Conservation (phyloP, 1,140 invertebrate species). For the Camponotus floridanus region DNA sequence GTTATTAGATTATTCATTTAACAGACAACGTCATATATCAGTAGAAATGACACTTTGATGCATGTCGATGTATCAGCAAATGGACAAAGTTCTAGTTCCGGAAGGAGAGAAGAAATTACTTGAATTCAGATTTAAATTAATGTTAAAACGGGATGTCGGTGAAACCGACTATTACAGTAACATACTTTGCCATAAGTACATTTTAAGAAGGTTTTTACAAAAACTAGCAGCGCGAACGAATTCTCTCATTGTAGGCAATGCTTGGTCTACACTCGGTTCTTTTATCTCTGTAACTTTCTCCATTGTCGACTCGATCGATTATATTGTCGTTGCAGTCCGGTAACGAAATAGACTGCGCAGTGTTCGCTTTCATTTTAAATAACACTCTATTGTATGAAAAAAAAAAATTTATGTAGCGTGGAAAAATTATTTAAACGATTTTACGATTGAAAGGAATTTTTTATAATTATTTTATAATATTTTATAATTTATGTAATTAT, state of each 20-base stretch:
- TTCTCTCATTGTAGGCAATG: slow-evolving; percentile 54
- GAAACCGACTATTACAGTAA: slow-evolving; percentile 31
- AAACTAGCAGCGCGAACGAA: slow-evolving; percentile 1
- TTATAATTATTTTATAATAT: neutral
- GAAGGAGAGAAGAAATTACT: neutral
- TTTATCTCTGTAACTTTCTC: slow-evolving; percentile 71
- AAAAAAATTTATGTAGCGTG: slow-evolving; percentile 15
- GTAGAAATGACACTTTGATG: slow-evolving; percentile 4
- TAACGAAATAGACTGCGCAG: slow-evolving; percentile 66
- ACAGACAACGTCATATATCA: neutral
- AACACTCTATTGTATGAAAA: slow-evolving; percentile 23
- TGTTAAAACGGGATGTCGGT: slow-evolving; percentile 6
- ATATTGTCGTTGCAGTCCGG: slow-evolving; percentile 69
- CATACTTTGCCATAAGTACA: slow-evolving; percentile 9
- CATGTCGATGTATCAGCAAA: neutral
- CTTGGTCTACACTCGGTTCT: slow-evolving; percentile 52
- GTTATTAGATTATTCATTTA: neutral
- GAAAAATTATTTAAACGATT: slow-evolving; percentile 16
- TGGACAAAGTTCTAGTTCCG: slow-evolving; percentile 16
- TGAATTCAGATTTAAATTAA: neutral
- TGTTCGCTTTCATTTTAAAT: slow-evolving; percentile 41
- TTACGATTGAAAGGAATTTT: neutral
- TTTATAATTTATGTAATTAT: neutral
- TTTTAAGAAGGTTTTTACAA: slow-evolving; percentile 43
- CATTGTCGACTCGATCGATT: slow-evolving; percentile 75